A percentile compares a stretch with the other conserved stretches of the same genome.
Conservation (phyloP, 2,797 vertebrate species). For the Molossus alvarezi region DNA sequence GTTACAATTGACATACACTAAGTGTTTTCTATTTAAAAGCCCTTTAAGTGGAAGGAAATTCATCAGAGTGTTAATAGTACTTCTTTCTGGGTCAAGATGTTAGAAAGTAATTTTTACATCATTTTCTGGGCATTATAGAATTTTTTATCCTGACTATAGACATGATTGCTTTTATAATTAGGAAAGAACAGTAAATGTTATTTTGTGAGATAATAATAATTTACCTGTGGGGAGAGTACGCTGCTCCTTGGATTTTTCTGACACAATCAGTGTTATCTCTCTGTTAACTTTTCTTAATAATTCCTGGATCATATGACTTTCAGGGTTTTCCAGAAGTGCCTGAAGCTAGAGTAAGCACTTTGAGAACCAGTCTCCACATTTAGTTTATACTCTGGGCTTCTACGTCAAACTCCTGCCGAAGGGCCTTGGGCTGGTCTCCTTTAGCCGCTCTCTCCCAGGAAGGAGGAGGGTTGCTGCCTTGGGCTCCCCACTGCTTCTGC, state of each 20-base stretch:
- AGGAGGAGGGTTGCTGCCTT: neutral
- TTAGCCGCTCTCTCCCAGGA: neutral
- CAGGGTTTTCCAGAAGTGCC: slow-evolving; percentile 92
- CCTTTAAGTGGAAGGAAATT: neutral
- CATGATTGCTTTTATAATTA: neutral
- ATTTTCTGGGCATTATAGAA: neutral
- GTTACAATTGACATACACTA: neutral
- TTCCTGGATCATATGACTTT: slow-evolving; percentile 91
- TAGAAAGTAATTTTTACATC: slow-evolving; percentile 8
- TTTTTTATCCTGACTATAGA: neutral
- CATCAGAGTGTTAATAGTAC: neutral
- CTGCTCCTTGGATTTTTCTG: slow-evolving; percentile 90
- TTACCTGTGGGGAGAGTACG: slow-evolving; percentile 90
- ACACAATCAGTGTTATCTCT: slow-evolving; percentile 89
- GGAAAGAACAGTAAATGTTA: neutral
- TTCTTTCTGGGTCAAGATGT: neutral
- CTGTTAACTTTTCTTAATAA: slow-evolving; percentile 90
- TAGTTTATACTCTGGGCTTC: neutral
- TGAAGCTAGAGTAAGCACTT: slow-evolving; percentile 89
- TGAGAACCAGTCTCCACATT: slow-evolving; percentile 13
- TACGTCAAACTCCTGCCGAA: neutral
- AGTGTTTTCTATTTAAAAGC: slow-evolving; percentile 31
- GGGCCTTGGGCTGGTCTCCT: neutral
- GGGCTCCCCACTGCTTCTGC: neutral
- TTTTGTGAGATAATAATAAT: slow-evolving; percentile 20